Base-by-base conservation (phyloP, 2,113 vertebrate species). In the Cryptomyrus ogoouensis region DNA sequence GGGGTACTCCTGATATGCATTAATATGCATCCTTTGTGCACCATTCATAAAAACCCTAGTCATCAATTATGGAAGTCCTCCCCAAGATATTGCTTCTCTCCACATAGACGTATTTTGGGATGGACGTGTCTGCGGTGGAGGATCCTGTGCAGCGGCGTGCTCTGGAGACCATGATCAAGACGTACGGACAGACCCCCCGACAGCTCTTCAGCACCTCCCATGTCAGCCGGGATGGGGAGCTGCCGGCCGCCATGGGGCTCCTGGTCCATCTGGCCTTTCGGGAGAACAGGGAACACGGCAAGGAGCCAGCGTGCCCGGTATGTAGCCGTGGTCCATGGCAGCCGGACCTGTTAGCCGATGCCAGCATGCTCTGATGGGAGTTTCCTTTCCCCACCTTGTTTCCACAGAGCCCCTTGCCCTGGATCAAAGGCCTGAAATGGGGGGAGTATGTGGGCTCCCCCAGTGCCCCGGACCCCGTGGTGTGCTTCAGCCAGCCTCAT, bases 121-220 rank as follows among this genome's bases (percentile, higher is more conserved):
- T 99, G 98, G 98, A 99, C 66, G 98, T 99, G 39, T 99, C 98
- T 39, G 97, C 98, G 17, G 98, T 99, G 49, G 98, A 99, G 93
- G 98, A 99, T 92, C 97, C 98, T 0, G 98, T 99, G 83, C 98
- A 99, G 95, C 96, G 98, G 80, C 96, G 98, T 77, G 98, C 98
- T 2, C 95, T 99, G 84, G 98, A 99, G 94, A 99, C 98, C 39
- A 99, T 99, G 98, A 98, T 99, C 91, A 99, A 99, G 94, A 99
- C 98, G 0, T 99, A 99, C 0, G 98, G 98, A 52, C 98, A 99
- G 93, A 99, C 98, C 0, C 98, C 98, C 83, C 96, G 98, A 1
- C 98, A 99, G 95, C 95, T 99, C 70, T 99, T 99, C 93, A 97
- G 94, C 31, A 89, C 96, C 5, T 95, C 97, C 8, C 98, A 99